Evolutionary conservation across 1,140 invertebrate species (phyloP).

Genomic region (Adoxophyes honmai): DNA sequence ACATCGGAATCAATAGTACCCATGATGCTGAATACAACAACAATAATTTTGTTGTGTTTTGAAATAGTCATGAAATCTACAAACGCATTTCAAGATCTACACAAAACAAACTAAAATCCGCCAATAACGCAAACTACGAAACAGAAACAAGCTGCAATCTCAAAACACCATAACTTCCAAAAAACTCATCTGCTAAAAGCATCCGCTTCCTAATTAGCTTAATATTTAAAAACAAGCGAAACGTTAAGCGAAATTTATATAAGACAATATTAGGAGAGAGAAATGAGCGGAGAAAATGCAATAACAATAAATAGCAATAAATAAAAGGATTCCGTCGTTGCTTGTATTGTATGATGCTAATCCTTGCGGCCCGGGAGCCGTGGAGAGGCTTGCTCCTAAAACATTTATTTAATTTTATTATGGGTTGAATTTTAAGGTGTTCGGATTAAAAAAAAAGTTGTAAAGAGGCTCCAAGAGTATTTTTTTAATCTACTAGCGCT

Average conservation of each 20-base stretch:
- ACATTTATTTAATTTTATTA: too few relatives aligned
- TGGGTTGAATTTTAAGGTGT: too few relatives aligned
- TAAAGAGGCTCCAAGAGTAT: too few relatives aligned
- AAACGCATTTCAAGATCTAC: too few relatives aligned
- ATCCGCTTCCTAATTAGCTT: constrained; percentile 53
- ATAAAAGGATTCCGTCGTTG: constrained; percentile 77
- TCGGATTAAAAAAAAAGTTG: too few relatives aligned
- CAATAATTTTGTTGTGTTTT: too few relatives aligned
- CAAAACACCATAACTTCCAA: constrained; percentile 16
- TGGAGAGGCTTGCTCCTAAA: constrained; percentile 35
- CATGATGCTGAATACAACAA: too few relatives aligned
- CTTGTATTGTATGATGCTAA: constrained; percentile 77
- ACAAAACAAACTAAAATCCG: not conserved
- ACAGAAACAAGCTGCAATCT: constrained; percentile 19
- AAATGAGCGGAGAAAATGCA: constrained; percentile 71
- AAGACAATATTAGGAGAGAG: constrained; percentile 73
- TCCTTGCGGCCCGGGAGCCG: constrained; percentile 40
- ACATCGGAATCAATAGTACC: too few relatives aligned
- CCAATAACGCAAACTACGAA: constrained; percentile 15
- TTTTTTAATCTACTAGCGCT: too few relatives aligned
- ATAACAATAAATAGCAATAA: constrained; percentile 79
- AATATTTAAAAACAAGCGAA: constrained; percentile 62
- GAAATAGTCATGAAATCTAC: too few relatives aligned
- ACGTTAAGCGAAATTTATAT: constrained; percentile 69
- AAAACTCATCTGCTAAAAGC: constrained; percentile 44